These are phyloP conservation scores for Sphaeramia orbicularis DNA, from an alignment of 2,797 vertebrate genomes.

Conservation along the genomic window DNA sequence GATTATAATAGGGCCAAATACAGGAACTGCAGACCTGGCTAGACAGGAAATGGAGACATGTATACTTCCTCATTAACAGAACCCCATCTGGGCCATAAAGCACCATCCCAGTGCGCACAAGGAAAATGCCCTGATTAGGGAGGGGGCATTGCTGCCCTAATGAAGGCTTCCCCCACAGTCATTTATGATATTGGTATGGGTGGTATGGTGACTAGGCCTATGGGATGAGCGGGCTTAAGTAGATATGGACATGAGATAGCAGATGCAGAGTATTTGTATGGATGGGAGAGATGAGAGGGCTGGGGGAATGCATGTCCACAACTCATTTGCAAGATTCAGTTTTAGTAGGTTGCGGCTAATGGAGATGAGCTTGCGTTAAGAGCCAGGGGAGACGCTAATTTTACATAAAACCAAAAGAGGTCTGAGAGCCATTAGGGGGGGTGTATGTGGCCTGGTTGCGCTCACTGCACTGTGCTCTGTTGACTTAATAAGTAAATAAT, in stretches of 20 bases:
- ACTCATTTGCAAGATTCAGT: conserved; percentile 84
- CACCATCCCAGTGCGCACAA: conserved; percentile 76
- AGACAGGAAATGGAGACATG: conserved; percentile 85
- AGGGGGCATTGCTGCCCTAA: conserved; percentile 79
- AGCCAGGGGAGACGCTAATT: conserved; percentile 80
- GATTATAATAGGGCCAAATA: conserved; percentile 78
- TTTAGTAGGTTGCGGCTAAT: conserved; percentile 81
- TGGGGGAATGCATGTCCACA: conserved; percentile 79
- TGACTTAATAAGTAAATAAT: conserved; percentile 16
- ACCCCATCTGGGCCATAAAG: conserved; percentile 85
- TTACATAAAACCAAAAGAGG: conserved; percentile 75
- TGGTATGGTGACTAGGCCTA: conserved; percentile 77
- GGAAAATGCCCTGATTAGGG: conserved; percentile 81
- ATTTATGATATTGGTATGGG: conserved; percentile 86
- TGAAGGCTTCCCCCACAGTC: conserved; percentile 84
- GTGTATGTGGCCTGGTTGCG: conserved; percentile 24
- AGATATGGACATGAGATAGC: conserved; percentile 63
- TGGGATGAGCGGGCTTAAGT: conserved; percentile 70
- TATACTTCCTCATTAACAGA: conserved; percentile 84
- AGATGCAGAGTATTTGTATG: conserved; percentile 70
- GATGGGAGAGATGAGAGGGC: conserved; percentile 69
- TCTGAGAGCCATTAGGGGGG: conserved; percentile 30
- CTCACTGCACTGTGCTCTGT: conserved; percentile 34
- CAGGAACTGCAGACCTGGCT: conserved; percentile 84
- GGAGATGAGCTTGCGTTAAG: conserved; percentile 83